phyloP scores from a whole-genome alignment of 2,113 vertebrate genomes.

The Platichthys flesus region DNA sequence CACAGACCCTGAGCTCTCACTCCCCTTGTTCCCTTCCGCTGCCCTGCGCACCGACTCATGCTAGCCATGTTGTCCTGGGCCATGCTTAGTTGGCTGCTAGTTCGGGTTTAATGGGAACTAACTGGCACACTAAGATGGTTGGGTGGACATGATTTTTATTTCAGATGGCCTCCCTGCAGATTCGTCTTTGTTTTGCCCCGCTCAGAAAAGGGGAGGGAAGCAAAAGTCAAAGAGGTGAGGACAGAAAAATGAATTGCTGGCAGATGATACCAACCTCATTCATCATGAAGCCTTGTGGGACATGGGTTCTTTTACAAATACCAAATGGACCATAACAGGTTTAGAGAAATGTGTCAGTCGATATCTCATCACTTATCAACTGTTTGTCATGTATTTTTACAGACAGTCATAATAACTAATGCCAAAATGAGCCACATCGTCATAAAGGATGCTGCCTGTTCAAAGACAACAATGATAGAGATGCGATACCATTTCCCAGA shows the following conservation, averaged over 20 bases:
- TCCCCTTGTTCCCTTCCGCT: constrained; percentile 49
- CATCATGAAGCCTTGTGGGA: constrained; percentile 52
- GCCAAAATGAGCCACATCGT: constrained; percentile 15
- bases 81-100: constrained; percentile 66
- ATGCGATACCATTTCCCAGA: constrained; percentile 17
- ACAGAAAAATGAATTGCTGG: constrained; percentile 62
- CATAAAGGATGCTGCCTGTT: constrained; percentile 18
- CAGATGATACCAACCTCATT: constrained; percentile 56
- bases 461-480: constrained; percentile 22
- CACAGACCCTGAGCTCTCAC: constrained; percentile 61
- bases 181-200: constrained; percentile 44
- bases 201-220: constrained; percentile 6
- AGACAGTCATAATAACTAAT: constrained; percentile 25
- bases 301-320: constrained; percentile 54
- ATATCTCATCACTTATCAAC: constrained; percentile 50
- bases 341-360: constrained; percentile 46
- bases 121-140: constrained; percentile 68
- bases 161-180: constrained; percentile 62
- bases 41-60: constrained; percentile 60
- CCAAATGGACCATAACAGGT: constrained; percentile 43
- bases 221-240: constrained; percentile 47
- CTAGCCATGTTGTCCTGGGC: constrained; percentile 67
- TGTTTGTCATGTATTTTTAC: constrained; percentile 25
- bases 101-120: constrained; percentile 73
- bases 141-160: constrained; percentile 72